phyloP scores from a whole-genome alignment of 2,888 invertebrate genomes.

The Timandra comae region DNA sequence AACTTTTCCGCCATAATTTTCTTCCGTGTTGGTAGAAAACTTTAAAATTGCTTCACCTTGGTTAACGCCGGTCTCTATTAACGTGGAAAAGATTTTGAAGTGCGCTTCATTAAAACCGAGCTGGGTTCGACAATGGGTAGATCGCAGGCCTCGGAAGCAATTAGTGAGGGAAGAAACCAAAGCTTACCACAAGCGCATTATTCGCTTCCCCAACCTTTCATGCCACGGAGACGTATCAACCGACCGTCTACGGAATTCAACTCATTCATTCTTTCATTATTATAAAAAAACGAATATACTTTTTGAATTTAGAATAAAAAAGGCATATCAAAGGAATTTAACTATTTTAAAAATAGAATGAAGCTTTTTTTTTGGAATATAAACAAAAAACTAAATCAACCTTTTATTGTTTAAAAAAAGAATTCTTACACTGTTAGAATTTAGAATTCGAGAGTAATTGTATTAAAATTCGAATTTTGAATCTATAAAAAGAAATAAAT shows the following conservation, averaged over 20 bases:
- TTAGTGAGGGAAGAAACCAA: constrained; percentile 36
- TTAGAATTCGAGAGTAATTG: too few relatives aligned
- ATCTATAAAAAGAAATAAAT: too few relatives aligned
- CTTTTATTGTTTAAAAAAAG: too few relatives aligned
- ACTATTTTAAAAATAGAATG: too few relatives aligned
- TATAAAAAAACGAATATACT: too few relatives aligned
- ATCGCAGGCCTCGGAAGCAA: constrained; percentile 54
- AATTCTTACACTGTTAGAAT: too few relatives aligned
- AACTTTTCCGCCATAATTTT: constrained; percentile 42
- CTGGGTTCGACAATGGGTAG: constrained; percentile 53
- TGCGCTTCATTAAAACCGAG: constrained; percentile 63
- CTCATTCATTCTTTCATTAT: constrained; percentile 15
- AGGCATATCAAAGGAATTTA: too few relatives aligned
- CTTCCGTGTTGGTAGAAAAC: constrained; percentile 43
- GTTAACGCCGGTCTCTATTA: constrained; percentile 38
- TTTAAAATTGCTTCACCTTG: constrained; percentile 57
- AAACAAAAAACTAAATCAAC: too few relatives aligned
- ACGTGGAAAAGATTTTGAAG: constrained; percentile 53
- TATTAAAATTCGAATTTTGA: too few relatives aligned
- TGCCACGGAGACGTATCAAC: constrained; percentile 8
- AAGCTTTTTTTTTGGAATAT: too few relatives aligned
- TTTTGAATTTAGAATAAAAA: too few relatives aligned
- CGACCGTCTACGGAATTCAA: constrained; percentile 13
- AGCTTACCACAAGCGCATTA: constrained; percentile 21
- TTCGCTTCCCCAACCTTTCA: constrained; percentile 17